Base-by-base conservation (phyloP, 2,888 invertebrate species). In the Drosophila mettleri region DNA sequence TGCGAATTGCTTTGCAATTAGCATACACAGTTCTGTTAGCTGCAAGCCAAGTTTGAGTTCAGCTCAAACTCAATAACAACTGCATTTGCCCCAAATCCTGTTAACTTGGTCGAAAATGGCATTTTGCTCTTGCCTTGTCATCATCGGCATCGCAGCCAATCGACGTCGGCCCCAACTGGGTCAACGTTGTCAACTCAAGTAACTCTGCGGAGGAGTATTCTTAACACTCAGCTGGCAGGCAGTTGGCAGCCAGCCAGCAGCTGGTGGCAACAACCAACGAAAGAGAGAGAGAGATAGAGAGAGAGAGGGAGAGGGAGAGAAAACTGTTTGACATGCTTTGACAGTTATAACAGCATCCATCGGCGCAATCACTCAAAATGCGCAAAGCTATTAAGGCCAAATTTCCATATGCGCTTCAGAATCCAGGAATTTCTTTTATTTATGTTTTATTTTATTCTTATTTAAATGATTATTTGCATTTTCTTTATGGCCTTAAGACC, bases 271-370 rank as follows among this genome's bases (percentile, higher is more conserved):
- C n/a, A 8, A 14, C 24, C 8, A 4, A 12, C 10, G 31, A 12
- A 12, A 12, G 10, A 45, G 27, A 4, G 8, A 20, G 14, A 22
- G 14, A 5, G 43, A n/a, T n/a, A 9, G 24, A 24, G 24, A 12
- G 1, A 2, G 3, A 5, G 20, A 4, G 43, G 0, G n/a, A 1
- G 45, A 2, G 3, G 1, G 41, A 1, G 5, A 59, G 51, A 62
- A 61, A 72, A 54, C 67, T 81, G 76, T 71, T 85, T 71, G 89
- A 87, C 82, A 77, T 64, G 74, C 77, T 77, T 54, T 77, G 89
- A 89, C 88, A 87, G 88, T 58, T 61, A 49, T 59, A 64, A 18
- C 59, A 51, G 43, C 55, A 55, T 58, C 12, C 53, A 48, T 24
- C 59, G 59, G 22, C 45, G 45, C 46, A 46, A 54, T 45, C 38